Evolutionary conservation across 2,888 invertebrate species (phyloP).

Genomic region (Cistogaster globosa): DNA sequence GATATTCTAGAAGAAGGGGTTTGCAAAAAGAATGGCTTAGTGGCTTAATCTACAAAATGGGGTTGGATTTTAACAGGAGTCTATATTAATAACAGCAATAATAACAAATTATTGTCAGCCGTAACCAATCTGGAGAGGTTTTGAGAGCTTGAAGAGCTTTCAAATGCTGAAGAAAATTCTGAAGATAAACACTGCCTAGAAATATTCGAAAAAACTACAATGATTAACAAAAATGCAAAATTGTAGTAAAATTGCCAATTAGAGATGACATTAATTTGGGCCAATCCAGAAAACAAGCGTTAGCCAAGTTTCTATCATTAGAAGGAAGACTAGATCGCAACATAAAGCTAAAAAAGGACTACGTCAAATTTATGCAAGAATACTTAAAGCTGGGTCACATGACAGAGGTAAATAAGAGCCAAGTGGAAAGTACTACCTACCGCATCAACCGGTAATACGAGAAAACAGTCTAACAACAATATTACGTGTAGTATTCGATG

Average conservation of each 20-base stretch:
- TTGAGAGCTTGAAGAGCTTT: constrained; percentile 19
- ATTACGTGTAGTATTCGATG: constrained; percentile 21
- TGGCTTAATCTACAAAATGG: constrained; percentile 50
- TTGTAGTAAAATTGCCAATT: not conserved
- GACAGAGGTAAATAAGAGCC: too few relatives aligned
- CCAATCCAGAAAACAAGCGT: not conserved
- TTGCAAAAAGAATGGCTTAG: not conserved
- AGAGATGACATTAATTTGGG: not conserved
- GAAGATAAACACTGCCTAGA: not conserved
- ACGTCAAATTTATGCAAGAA: too few relatives aligned
- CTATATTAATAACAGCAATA: not conserved
- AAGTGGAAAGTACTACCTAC: too few relatives aligned
- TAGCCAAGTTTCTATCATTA: not conserved
- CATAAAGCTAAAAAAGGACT: too few relatives aligned
- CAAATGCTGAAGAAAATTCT: not conserved
- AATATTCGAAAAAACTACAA: constrained; percentile 1
- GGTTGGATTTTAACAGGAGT: constrained; percentile 50
- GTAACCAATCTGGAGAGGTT: constrained; percentile 6
- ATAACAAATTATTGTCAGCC: not conserved
- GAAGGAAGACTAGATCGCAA: constrained; percentile 4
- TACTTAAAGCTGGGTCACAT: too few relatives aligned
- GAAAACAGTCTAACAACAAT: constrained; percentile 36
- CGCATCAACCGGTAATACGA: constrained; percentile 41
- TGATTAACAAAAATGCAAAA: not conserved
- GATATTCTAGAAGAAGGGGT: constrained; percentile 9